Percentiles rank a stretch among this genome's conserved stretches.
phyloP scores from a whole-genome alignment of 2,888 invertebrate genomes.

The Isoperla grammatica region DNA sequence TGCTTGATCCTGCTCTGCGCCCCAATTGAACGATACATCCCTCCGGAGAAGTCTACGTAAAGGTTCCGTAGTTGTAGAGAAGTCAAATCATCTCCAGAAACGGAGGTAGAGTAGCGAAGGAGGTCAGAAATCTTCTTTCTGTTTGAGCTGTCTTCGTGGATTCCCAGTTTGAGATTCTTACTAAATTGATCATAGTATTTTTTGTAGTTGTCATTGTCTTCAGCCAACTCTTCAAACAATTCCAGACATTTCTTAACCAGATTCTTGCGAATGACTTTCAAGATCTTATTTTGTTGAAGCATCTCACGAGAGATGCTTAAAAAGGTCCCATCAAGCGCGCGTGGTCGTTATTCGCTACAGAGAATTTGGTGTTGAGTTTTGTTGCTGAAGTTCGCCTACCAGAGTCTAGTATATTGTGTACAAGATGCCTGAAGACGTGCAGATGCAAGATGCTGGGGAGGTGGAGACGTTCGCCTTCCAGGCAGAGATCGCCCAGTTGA shows the following conservation, averaged over 20 bases:
- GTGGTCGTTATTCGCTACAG: too few relatives aligned
- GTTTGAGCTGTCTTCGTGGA: constrained; percentile 95
- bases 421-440: constrained; percentile 73
- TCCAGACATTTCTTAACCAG: constrained; percentile 98
- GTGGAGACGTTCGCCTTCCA: constrained; percentile 99
- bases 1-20: too few relatives aligned
- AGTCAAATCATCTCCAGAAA: constrained; percentile 90
- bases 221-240: constrained; percentile 90
- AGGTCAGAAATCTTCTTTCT: constrained; percentile 82
- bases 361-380: too few relatives aligned
- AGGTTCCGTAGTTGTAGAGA: too few relatives aligned
- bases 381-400: too few relatives aligned
- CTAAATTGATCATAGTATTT: constrained; percentile 98
- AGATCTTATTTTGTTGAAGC: constrained; percentile 98
- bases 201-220: constrained; percentile 97
- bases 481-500: constrained; percentile 99
- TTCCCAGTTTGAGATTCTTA: constrained; percentile 95
- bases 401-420: too few relatives aligned
- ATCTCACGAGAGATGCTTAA: constrained; percentile 90
- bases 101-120: constrained; percentile 88
- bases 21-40: too few relatives aligned
- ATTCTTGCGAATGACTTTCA: constrained; percentile 98
- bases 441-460: constrained; percentile 52
- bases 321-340: too few relatives aligned
- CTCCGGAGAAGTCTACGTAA: too few relatives aligned